Conservation (phyloP, 2,113 vertebrate species). For the Halcyon malimbica region DNA sequence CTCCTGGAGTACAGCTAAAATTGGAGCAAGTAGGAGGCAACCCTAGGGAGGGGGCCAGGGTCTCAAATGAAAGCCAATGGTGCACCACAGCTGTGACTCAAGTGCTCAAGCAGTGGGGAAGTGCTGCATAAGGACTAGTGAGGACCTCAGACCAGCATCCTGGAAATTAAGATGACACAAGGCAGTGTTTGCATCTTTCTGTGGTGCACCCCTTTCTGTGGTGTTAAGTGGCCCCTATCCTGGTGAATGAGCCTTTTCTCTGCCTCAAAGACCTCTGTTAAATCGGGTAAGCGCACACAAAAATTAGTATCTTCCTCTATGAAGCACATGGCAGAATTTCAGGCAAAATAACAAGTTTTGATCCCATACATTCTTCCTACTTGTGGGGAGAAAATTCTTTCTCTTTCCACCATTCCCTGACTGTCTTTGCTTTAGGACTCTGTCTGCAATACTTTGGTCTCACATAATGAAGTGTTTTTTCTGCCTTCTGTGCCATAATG, state of each 20-base stretch:
- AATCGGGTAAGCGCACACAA: conserved; percentile 19
- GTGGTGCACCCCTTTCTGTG: not conserved
- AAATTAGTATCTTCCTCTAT: conserved; percentile 1
- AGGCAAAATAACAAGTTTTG: conserved; percentile 1
- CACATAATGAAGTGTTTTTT: conserved; percentile 68
- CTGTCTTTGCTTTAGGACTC: conserved; percentile 62
- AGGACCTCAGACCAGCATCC: not conserved
- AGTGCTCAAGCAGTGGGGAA: not conserved
- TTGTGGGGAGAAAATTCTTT: conserved; percentile 42
- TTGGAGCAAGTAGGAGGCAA: not conserved
- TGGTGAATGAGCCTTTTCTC: not conserved
- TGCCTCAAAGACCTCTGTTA: not conserved
- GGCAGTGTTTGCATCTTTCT: not conserved
- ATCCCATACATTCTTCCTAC: not conserved
- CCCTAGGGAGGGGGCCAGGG: not conserved
- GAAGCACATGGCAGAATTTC: conserved; percentile 43
- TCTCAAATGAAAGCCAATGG: not conserved
- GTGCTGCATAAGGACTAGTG: not conserved
- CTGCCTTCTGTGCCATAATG: conserved; percentile 68
- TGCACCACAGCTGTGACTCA: not conserved
- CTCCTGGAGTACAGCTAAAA: not conserved
- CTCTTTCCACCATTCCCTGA: conserved; percentile 42
- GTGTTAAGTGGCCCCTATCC: not conserved
- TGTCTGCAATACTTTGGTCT: conserved; percentile 67
- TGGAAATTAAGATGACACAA: not conserved